These are phyloP conservation scores for Marronus borbonicus DNA, from an alignment of 2,888 invertebrate species.

Conservation along the genomic window DNA sequence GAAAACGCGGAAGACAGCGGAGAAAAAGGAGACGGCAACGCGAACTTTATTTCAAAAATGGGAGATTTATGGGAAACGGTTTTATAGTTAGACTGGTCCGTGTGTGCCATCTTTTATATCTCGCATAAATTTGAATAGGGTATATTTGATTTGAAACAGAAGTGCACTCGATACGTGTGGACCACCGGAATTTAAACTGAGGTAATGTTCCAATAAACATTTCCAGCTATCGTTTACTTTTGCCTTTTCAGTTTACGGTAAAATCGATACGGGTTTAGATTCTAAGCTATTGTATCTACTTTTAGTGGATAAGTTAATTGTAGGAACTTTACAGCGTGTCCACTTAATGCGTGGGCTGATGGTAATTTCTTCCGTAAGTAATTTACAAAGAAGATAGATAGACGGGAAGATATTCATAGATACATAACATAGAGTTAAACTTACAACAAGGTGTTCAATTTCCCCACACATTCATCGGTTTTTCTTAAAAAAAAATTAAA, in stretches of 20 bases:
- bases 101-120: slow-evolving; percentile 48
- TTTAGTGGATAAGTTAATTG: too few species aligned
- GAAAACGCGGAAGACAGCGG: neutral
- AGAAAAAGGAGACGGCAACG: slow-evolving; percentile 33
- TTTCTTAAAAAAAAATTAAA: too few species aligned
- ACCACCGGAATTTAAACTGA: slow-evolving; percentile 30
- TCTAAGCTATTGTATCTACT: too few species aligned
- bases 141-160: slow-evolving; percentile 46
- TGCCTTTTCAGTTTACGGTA: slow-evolving; percentile 13
- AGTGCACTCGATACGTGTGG: slow-evolving; percentile 22
- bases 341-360: too few species aligned
- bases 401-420: too few species aligned
- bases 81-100: slow-evolving; percentile 51
- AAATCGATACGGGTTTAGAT: slow-evolving; percentile 5
- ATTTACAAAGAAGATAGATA: too few species aligned
- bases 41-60: slow-evolving; percentile 51
- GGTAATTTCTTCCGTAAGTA: too few species aligned
- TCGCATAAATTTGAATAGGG: slow-evolving; percentile 51
- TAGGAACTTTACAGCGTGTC: too few species aligned
- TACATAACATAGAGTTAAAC: too few species aligned
- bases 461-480: too few species aligned
- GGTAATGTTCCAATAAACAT: slow-evolving; percentile 28
- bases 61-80: slow-evolving; percentile 50
- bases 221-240: slow-evolving; percentile 22
- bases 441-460: too few species aligned